These are phyloP conservation scores for Clostera curtula DNA, from an alignment of 2,888 invertebrate species.

Conservation along the genomic window DNA sequence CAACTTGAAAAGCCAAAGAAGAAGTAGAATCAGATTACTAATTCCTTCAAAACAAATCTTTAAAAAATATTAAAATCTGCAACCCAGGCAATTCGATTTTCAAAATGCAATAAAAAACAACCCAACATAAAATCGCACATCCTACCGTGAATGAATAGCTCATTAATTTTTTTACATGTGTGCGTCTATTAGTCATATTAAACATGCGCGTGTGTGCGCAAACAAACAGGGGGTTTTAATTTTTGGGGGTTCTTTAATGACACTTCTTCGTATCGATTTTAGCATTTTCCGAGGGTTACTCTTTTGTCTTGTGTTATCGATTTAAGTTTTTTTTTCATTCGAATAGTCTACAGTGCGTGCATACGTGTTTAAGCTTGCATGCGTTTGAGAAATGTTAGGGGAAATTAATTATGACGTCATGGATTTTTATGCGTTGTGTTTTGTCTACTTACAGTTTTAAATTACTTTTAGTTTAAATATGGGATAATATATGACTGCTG, in stretches of 20 bases:
- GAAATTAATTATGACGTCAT: conserved; percentile 28
- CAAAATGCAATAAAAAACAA: conserved; percentile 12
- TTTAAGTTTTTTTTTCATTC: conserved; percentile 46
- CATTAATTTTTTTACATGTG: conserved; percentile 31
- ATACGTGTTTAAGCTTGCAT: conserved; percentile 41
- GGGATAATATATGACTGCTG: too few species aligned
- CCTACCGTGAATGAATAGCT: conserved; percentile 26
- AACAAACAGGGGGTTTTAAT: conserved; percentile 59
- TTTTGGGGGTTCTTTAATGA: conserved; percentile 74
- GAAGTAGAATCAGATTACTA: too few species aligned
- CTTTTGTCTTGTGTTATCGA: conserved; percentile 69
- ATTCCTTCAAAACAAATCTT: too few species aligned
- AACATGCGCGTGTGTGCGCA: conserved; percentile 37
- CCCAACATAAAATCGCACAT: conserved; percentile 24
- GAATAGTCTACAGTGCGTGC: conserved; percentile 38
- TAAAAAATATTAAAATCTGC: background rate
- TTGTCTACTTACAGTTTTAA: background rate
- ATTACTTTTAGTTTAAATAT: background rate
- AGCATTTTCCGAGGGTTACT: conserved; percentile 63
- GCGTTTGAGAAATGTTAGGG: conserved; percentile 25
- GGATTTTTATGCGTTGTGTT: conserved; percentile 12
- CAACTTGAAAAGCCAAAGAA: too few species aligned
- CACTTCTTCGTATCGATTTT: conserved; percentile 73
- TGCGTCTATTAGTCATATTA: conserved; percentile 39
- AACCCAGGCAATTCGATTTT: background rate